These are phyloP conservation scores for Strongylocentrotus purpuratus DNA, from an alignment of 35 echinoderm and acorn worm species.

Conservation along the genomic window DNA sequence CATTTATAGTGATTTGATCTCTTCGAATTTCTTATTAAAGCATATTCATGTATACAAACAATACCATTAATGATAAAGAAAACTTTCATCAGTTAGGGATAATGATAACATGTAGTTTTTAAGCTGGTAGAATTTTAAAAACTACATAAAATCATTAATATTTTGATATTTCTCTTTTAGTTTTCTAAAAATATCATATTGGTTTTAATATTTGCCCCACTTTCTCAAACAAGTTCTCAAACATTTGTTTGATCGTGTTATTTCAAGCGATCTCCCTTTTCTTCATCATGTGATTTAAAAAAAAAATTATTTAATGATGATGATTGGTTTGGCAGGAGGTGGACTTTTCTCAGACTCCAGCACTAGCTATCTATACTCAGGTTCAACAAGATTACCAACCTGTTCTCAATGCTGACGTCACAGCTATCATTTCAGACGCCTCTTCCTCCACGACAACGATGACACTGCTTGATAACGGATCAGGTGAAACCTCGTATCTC, in stretches of 20 bases:
- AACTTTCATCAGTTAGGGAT: too few relatives aligned
- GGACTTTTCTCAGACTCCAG: slow-evolving; percentile 8
- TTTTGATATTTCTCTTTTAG: not conserved
- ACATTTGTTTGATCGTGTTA: not conserved
- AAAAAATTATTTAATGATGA: not conserved
- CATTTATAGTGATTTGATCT: too few relatives aligned
- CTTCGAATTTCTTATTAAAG: not conserved
- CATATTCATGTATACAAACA: not conserved
- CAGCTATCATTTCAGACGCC: slow-evolving; percentile 9
- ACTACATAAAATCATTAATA: too few relatives aligned
- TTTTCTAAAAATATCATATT: not conserved
- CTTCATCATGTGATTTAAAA: not conserved
- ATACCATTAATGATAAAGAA: too few relatives aligned
- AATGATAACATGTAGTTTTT: too few relatives aligned
- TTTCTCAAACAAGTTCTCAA: not conserved
- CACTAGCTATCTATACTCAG: slow-evolving; percentile 32
- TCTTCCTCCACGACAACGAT: not conserved
- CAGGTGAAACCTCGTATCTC: not conserved
- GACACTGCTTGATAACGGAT: not conserved
- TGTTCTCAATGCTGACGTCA: slow-evolving; percentile 8
- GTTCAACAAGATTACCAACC: not conserved
- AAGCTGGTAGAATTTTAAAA: too few relatives aligned
- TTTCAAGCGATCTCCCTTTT: not conserved
- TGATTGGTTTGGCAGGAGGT: not conserved
- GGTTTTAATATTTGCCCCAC: not conserved